Percentiles rank a stretch among this genome's conserved stretches.
Evolutionary conservation across 2,797 vertebrate genomes (phyloP).

Genomic region (Sebastes kiyomatsui): DNA sequence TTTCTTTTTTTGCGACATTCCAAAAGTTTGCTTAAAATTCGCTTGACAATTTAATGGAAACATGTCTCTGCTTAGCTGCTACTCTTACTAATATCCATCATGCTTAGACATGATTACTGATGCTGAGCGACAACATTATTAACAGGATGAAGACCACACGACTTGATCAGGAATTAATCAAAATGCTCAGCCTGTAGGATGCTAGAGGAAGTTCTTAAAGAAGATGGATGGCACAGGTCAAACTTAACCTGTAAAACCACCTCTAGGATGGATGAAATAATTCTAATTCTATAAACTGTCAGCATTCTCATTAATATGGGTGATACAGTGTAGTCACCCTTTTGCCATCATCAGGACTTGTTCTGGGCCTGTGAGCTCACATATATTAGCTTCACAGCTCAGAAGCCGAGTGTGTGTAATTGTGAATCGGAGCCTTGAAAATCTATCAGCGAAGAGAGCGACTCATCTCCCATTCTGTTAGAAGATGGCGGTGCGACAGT

Average conservation of each 20-base stretch:
- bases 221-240: neutral
- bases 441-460: conserved; percentile 21
- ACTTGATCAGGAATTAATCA: neutral
- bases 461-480: conserved; percentile 50
- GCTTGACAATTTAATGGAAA: too few relatives aligned
- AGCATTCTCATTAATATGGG: neutral
- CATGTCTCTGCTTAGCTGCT: neutral
- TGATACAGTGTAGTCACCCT: neutral
- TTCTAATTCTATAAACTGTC: neutral
- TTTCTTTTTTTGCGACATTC: too few relatives aligned
- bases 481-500: conserved; percentile 30
- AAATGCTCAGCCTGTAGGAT: neutral
- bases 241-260: neutral
- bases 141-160: neutral
- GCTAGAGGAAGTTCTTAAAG: neutral
- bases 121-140: neutral
- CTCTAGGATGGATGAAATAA: neutral
- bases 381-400: conserved; percentile 22
- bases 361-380: conserved; percentile 27
- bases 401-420: conserved; percentile 3
- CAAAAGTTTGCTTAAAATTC: too few relatives aligned
- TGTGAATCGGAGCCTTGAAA: conserved; percentile 4
- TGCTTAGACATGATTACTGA: neutral
- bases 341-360: neutral
- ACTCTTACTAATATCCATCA: neutral